phyloP scores from a whole-genome alignment of 2,888 invertebrate genomes.

The Tolmerus cingulatus region DNA sequence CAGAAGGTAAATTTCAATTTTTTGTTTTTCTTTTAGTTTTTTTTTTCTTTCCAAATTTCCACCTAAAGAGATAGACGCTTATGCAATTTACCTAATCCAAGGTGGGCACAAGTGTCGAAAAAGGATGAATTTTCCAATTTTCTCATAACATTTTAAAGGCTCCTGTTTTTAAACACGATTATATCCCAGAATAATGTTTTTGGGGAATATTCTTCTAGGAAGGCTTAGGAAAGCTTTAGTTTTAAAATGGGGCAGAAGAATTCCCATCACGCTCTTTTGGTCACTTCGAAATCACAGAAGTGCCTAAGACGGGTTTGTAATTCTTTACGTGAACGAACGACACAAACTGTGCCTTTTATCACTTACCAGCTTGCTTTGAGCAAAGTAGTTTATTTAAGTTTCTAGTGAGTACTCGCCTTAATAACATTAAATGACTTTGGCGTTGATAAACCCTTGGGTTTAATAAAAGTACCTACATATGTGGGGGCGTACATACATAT shows the following conservation, averaged over 20 bases:
- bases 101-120: background rate
- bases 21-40: background rate
- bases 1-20: constrained; percentile 68
- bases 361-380: background rate
- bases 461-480: background rate
- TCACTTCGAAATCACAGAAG: constrained; percentile 11
- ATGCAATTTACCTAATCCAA: background rate
- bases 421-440: background rate
- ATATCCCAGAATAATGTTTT: background rate
- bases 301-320: background rate
- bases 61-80: background rate
- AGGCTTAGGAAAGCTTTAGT: background rate
- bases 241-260: background rate
- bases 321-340: constrained; percentile 17
- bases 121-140: constrained; percentile 35
- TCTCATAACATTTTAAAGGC: constrained; percentile 6
- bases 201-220: background rate
- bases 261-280: constrained; percentile 12
- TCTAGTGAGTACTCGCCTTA: background rate
- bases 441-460: background rate
- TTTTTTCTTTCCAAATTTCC: background rate
- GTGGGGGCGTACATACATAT: background rate
- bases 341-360: background rate
- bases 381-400: constrained; percentile 1
- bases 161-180: constrained; percentile 3